phyloP scores from a whole-genome alignment of 2,888 invertebrate genomes.

The Eulithis prunata region DNA sequence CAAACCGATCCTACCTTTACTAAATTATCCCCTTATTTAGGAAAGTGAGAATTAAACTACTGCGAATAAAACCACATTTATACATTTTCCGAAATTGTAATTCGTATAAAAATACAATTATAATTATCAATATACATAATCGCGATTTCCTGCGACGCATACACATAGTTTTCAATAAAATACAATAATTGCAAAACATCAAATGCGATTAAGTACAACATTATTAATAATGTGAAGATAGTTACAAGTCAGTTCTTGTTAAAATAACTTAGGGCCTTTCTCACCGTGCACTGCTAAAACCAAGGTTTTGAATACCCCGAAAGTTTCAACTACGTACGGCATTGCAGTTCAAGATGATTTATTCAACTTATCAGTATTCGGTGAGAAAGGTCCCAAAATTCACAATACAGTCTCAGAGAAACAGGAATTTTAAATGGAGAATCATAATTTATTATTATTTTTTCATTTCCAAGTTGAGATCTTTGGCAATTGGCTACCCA shows the following conservation, averaged over 20 bases:
- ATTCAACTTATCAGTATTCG: slow-evolving; percentile 2
- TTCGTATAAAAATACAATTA: slow-evolving; percentile 82
- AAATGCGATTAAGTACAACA: slow-evolving; percentile 74
- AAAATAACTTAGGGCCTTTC: slow-evolving; percentile 17
- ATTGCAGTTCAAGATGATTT: background rate
- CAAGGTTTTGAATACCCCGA: background rate
- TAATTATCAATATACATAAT: slow-evolving; percentile 76
- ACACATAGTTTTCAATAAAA: slow-evolving; percentile 62
- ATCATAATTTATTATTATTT: slow-evolving; percentile 25
- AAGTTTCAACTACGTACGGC: background rate
- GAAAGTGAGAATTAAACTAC: background rate
- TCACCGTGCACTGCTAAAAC: background rate
- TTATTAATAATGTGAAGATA: slow-evolving; percentile 60
- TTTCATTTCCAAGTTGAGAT: slow-evolving; percentile 13
- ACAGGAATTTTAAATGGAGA: slow-evolving; percentile 17
- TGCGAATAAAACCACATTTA: slow-evolving; percentile 53
- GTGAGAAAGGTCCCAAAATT: slow-evolving; percentile 25
- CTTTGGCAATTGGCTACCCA: slow-evolving; percentile 4
- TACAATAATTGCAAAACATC: slow-evolving; percentile 65
- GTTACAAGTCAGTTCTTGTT: slow-evolving; percentile 61
- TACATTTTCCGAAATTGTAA: slow-evolving; percentile 66
- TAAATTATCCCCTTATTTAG: background rate
- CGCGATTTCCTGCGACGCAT: slow-evolving; percentile 70
- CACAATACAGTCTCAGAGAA: slow-evolving; percentile 34
- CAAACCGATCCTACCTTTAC: too few relatives aligned